Evolutionary conservation across 2,113 vertebrate species (phyloP).

Genomic region (Calidris pygmaea): DNA sequence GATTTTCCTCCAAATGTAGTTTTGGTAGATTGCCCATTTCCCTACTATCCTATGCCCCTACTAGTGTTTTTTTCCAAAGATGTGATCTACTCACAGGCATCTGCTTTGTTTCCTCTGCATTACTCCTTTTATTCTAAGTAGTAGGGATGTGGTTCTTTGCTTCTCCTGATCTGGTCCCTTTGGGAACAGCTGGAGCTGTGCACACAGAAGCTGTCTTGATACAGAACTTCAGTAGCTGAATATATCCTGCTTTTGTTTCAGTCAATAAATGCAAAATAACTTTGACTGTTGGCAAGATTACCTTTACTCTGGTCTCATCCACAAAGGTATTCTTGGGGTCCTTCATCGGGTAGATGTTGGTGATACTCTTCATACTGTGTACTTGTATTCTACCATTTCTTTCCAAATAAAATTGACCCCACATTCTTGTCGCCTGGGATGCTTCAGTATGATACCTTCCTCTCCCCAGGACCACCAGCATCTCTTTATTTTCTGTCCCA

Average conservation of each 20-base stretch:
- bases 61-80: neutral
- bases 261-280: neutral
- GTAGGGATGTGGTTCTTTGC: neutral
- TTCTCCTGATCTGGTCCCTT: neutral
- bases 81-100: neutral
- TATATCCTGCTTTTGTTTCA: neutral
- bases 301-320: neutral
- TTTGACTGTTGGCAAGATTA: neutral
- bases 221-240: neutral
- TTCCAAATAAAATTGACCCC: neutral
- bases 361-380: neutral
- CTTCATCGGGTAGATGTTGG: neutral
- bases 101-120: neutral
- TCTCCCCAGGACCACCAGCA: neutral
- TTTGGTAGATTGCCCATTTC: neutral
- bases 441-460: neutral
- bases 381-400: neutral
- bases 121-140: neutral
- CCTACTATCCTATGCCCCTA: neutral
- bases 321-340: neutral
- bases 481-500: neutral
- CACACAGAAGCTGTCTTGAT: neutral
- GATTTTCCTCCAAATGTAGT: neutral
- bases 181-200: neutral
- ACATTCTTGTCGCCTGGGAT: accelerated